Percentiles rank a stretch among this genome's conserved stretches.
Evolutionary conservation across 2,113 vertebrate species (phyloP).

Genomic region (Mixornis gularis): DNA sequence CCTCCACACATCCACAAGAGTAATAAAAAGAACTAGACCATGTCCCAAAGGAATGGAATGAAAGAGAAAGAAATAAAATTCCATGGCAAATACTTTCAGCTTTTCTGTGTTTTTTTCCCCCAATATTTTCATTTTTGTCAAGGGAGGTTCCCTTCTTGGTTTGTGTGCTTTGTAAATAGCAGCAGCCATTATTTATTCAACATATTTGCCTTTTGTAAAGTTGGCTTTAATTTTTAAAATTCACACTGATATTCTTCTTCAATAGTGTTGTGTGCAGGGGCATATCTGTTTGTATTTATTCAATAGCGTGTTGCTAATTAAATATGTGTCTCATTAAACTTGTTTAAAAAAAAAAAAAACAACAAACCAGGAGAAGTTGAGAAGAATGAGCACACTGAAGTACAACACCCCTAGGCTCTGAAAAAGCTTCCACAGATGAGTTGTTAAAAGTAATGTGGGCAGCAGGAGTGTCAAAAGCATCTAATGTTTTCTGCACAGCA

Average conservation of each 20-base stretch:
- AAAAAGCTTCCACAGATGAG: conserved; percentile 51
- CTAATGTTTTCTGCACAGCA: conserved; percentile 41
- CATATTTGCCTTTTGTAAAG: conserved; percentile 50
- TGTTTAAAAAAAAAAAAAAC: conserved; percentile 7
- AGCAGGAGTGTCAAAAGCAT: conserved; percentile 64
- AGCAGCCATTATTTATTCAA: conserved; percentile 58
- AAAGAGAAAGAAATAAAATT: conserved; percentile 17
- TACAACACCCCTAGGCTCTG: conserved; percentile 60
- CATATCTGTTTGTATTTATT: conserved; percentile 70
- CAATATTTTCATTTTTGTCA: not conserved
- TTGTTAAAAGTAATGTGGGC: conserved; percentile 64
- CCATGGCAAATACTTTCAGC: not conserved
- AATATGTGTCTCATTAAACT: conserved; percentile 75
- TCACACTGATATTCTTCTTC: conserved; percentile 39
- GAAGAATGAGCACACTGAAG: conserved; percentile 52
- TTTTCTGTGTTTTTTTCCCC: not conserved
- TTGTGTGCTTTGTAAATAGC: conserved; percentile 48
- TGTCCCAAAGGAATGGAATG: not conserved
- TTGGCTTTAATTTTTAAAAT: conserved; percentile 58
- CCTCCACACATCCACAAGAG: not conserved
- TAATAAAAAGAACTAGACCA: conserved; percentile 41
- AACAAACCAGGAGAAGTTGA: conserved; percentile 3
- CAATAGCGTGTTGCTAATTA: conserved; percentile 68
- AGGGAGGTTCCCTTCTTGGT: not conserved
- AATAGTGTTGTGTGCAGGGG: not conserved